Conservation (phyloP, 2,888 invertebrate species). For the Cosmia trapezina region DNA sequence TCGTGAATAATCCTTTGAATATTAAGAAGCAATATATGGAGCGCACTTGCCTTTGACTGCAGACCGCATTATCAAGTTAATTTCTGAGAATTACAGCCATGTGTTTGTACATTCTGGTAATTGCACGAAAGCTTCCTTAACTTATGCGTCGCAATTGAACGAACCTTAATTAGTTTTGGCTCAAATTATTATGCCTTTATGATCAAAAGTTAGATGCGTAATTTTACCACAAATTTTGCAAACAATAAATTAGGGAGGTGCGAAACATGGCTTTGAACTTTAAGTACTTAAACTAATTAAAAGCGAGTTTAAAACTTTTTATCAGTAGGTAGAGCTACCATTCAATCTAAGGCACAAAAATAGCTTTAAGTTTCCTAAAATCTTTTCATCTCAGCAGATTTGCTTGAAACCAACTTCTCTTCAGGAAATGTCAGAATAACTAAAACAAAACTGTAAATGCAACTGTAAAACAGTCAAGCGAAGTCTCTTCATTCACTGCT, state of each 20-base stretch:
- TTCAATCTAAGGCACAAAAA: conserved; percentile 11
- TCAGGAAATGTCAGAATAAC: conserved; percentile 27
- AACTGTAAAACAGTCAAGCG: conserved; percentile 36
- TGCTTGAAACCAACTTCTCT: conserved; percentile 19
- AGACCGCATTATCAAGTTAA: conserved; percentile 42
- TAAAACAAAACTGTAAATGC: conserved; percentile 38
- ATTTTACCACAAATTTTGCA: conserved; percentile 33
- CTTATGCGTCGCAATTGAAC: conserved; percentile 41
- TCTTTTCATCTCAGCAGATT: conserved; percentile 13
- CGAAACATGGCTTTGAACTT: conserved; percentile 12
- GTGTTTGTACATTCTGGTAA: conserved; percentile 38
- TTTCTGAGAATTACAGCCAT: conserved; percentile 40
- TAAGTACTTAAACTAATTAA: conserved; percentile 39
- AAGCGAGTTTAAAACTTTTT: conserved; percentile 16
- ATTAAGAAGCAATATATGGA: conserved; percentile 26
- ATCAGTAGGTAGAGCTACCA: not conserved
- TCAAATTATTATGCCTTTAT: conserved; percentile 48
- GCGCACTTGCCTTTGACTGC: conserved; percentile 44
- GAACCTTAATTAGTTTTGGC: conserved; percentile 56
- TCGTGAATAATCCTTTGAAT: conserved; percentile 38
- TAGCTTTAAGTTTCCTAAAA: conserved; percentile 4
- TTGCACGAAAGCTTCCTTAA: conserved; percentile 38
- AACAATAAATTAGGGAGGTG: conserved; percentile 40
- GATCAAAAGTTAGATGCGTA: conserved; percentile 48
- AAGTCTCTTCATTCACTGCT: conserved; percentile 49